Evolutionary conservation across 2,797 vertebrate species (phyloP), one percentile per base, ranked within the genome.

Genomic region (Schizothorax lantsangensis): DNA sequence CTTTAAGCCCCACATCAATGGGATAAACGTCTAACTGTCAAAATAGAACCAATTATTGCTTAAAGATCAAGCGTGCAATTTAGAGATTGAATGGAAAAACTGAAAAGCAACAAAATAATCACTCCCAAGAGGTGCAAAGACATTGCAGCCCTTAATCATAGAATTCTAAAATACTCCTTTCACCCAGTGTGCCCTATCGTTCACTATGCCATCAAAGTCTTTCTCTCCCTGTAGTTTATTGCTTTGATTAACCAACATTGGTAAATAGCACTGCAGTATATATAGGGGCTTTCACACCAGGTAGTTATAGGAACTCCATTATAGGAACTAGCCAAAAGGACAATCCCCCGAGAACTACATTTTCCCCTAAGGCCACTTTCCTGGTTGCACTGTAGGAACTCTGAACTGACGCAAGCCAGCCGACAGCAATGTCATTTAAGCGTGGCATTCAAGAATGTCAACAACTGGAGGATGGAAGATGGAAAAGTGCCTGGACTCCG

Each of bases 91-190:
- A 43, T 43, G 17, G 6, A 69, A 69, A 52, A 54, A 68, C 36
- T 84, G 26, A 84, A 47, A 57, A 77, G 30, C 43, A 17, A 84
- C 43, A 62, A 74, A 33, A 66, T 75, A 74, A 64, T 75, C 72
- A 49, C 14, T 49, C 43, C 14, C 10, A 43, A 15, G 54, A 83
- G 52, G 17, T 33, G 38, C 57, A 75, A 47, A 84, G 40, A 64
- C 38, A 62, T 21, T 19, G 7, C 7, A 15, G 26, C 30, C 57
- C 30, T 75, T 75, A 59, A 64, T 49, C 40, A 49, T 2, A 75
- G n/a, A 52, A 52, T 73, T 72, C 40, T 9, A 47, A 87, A 82
- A 85, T 6, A 6, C 21, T 85, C 66, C 12, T 80, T 74, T 43
- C 15, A 59, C 49, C 26, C 40, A 69, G 40, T 23, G 30, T 86